phyloP scores from a whole-genome alignment of 2,888 invertebrate genomes.

The Chymomyza amoena region DNA sequence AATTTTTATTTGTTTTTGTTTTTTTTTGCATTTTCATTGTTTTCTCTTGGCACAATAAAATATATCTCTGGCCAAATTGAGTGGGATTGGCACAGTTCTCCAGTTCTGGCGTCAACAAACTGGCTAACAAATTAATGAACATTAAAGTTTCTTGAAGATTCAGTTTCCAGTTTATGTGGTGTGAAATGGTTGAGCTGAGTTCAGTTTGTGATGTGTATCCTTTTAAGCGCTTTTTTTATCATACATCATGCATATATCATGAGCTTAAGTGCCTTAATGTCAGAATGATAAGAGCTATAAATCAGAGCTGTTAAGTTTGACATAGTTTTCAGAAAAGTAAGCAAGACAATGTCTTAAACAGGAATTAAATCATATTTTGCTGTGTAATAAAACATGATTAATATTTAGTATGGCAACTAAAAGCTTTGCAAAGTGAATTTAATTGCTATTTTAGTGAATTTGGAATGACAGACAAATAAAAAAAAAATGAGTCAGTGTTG shows the following conservation, averaged over 20 bases:
- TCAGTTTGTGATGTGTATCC: background rate
- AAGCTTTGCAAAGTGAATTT: no score
- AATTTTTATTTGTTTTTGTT: background rate
- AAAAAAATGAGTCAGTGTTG: no score
- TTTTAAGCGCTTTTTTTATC: background rate
- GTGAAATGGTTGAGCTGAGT: background rate
- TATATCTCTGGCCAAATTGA: background rate
- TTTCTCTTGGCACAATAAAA: background rate
- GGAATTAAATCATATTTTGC: no score
- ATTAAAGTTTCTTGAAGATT: slow-evolving; percentile 17
- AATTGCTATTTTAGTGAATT: no score
- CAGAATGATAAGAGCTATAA: background rate
- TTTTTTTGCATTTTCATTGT: slow-evolving; percentile 33
- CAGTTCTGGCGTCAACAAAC: slow-evolving; percentile 18
- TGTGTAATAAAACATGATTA: no score
- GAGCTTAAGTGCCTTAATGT: slow-evolving; percentile 14
- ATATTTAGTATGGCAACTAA: no score
- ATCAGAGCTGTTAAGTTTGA: background rate
- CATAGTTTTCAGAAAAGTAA: background rate
- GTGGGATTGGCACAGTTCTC: slow-evolving; percentile 2
- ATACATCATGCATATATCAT: slow-evolving; percentile 25
- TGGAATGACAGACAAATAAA: no score
- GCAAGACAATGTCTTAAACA: no score
- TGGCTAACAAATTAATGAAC: slow-evolving; percentile 37
- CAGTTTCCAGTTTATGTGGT: background rate